phyloP scores from a whole-genome alignment of 2,797 vertebrate species.

The Heterohyrax brucei region DNA sequence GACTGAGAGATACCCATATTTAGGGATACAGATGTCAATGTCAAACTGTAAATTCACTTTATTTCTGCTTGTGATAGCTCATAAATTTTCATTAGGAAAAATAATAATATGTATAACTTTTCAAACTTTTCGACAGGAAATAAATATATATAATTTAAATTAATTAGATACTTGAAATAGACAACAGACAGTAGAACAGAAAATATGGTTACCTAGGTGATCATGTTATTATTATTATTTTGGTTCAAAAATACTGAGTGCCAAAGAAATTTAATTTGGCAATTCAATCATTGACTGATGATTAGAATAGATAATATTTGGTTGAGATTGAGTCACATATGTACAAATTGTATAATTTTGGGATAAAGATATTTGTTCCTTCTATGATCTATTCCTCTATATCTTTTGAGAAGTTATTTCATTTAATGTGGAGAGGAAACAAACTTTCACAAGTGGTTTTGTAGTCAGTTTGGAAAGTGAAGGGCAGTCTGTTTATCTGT shows the following conservation, averaged over 20 bases:
- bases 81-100: neutral
- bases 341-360: neutral
- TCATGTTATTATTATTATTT: too few relatives aligned
- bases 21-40: neutral
- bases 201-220: neutral
- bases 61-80: neutral
- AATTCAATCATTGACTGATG: neutral
- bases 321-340: neutral
- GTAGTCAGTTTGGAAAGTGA: constrained; percentile 2
- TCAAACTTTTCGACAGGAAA: neutral
- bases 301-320: neutral
- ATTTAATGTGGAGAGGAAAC: neutral
- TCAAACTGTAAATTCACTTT: neutral
- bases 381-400: neutral
- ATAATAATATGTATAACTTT: neutral
- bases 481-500: neutral
- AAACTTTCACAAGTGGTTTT: neutral
- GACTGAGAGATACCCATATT: neutral
- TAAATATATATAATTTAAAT: neutral
- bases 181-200: neutral
- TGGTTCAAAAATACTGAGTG: neutral
- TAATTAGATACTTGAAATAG: neutral
- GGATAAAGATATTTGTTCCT: neutral
- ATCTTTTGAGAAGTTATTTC: constrained; percentile 15
- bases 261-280: neutral